phyloP scores from a whole-genome alignment of 2,888 invertebrate genomes.

The Macaria notata region DNA sequence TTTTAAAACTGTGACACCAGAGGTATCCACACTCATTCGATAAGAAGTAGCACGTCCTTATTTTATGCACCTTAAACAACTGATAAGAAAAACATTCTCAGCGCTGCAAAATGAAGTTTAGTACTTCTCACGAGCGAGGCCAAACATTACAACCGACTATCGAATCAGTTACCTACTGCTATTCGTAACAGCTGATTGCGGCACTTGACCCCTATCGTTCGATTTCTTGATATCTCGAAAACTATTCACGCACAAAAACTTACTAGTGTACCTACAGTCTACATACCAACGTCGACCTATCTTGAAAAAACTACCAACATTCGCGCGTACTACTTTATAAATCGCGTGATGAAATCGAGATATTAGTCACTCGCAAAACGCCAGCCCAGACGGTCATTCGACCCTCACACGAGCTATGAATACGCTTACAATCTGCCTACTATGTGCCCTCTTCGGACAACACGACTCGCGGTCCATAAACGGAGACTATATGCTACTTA shows the following conservation, averaged over 20 bases:
- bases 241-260: slow-evolving; percentile 8
- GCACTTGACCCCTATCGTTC: slow-evolving; percentile 8
- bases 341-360: slow-evolving; percentile 6
- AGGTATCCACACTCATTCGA: no score
- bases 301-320: neutral
- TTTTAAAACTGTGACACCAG: no score
- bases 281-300: no score
- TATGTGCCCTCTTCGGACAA: slow-evolving; percentile 36
- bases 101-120: no score
- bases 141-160: no score
- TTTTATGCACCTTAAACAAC: no score
- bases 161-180: neutral
- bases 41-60: no score
- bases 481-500: slow-evolving; percentile 44
- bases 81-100: no score
- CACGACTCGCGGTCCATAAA: slow-evolving; percentile 39
- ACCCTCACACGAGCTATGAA: slow-evolving; percentile 31
- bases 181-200: slow-evolving; percentile 3
- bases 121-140: no score
- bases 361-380: slow-evolving; percentile 18
- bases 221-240: slow-evolving; percentile 10
- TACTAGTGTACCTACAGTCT: no score
- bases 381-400: slow-evolving; percentile 13
- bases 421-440: slow-evolving; percentile 29
- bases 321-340: slow-evolving; percentile 8